Base-by-base conservation (phyloP, 2,797 vertebrate species). In the Sebastes oblongus region DNA sequence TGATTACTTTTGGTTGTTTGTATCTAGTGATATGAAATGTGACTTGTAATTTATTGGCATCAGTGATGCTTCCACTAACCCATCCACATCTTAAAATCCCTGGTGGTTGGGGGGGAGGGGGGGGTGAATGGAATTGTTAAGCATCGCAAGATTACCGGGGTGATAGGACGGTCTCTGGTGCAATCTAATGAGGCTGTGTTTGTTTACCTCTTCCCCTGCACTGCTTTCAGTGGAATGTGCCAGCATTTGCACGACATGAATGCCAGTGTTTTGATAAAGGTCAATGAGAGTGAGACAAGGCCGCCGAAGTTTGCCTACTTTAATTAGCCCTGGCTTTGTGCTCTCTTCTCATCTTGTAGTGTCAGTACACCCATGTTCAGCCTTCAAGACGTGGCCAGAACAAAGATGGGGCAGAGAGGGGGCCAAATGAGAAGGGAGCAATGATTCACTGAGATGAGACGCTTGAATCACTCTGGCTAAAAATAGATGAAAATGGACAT, bases 241-340 rank as follows among this genome's bases (percentile, higher is more conserved):
- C 90, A 91, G 88, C 78, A 85, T 89, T 91, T 92, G 90, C 87
- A 85, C 80, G 84, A 92, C 93, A 92, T 90, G 92, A 93, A 93
- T 91, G 93, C 92, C 93, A 93, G 92, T 89, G 90, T 91, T 92
- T 93, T 93, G 94, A 94, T 94, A 94, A 95, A 95, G 94, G 94
- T 95, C 95, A 95, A 90, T 88, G 93, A 92, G 90, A 92, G 91
- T 85, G 90, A 95, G 93, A 92, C 91, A 92, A 84, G 92, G 89
- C 88, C 58, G 86, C 83, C 86, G 87, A 93, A 93, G 93, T 94
- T 94, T 93, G 92, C 89, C 88, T 86, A 80, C 89, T 92, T 93
- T 94, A 95, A 95, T 95, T 95, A 95, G 91, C 90, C 76, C 77
- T 62, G 89, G 84, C 91, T 90, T 90, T 90, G 88, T 91, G 87